A percentile compares a stretch with the other conserved stretches of the same genome.
These are phyloP conservation scores for Neogobius melanostomus DNA, from an alignment of 2,113 vertebrate species.

Conservation along the genomic window DNA sequence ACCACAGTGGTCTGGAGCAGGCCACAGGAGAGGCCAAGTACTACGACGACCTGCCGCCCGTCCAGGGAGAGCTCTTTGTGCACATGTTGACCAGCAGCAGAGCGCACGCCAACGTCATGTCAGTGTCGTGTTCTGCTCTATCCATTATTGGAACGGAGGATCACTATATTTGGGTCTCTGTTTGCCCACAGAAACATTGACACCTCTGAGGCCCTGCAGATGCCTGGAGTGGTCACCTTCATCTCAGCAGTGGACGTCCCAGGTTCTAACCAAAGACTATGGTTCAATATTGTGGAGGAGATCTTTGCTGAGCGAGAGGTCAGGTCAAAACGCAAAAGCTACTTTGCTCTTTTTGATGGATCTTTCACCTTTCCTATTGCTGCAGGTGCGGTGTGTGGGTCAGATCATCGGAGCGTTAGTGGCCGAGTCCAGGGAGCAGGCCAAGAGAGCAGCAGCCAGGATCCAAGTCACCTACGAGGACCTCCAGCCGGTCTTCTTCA, in stretches of 20 bases:
- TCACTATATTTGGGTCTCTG: background rate
- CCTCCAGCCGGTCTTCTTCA: conserved; percentile 2
- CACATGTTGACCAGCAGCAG: conserved; percentile 11
- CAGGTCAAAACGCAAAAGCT: background rate
- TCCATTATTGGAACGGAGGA: too few species aligned
- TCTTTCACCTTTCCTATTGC: too few species aligned
- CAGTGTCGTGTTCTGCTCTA: background rate
- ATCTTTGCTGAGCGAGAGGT: conserved; percentile 1
- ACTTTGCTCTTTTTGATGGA: too few species aligned
- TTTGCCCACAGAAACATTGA: conserved; percentile 4
- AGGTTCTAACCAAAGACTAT: conserved; percentile 1
- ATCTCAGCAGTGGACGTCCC: conserved; percentile 13
- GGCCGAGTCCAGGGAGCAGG: conserved; percentile 5
- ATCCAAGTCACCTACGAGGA: background rate
- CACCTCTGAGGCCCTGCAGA: background rate
- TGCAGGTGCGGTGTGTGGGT: conserved; percentile 5
- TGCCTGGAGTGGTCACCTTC: conserved; percentile 14
- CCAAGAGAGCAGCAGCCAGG: background rate
- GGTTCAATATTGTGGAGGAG: conserved; percentile 14
- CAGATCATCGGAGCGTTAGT: conserved; percentile 2
- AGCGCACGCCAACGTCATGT: conserved; percentile 10
- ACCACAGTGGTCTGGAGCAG: conserved; percentile 43
- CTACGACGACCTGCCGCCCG: conserved; percentile 4
- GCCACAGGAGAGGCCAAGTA: conserved; percentile 17
- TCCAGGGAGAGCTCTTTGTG: conserved; percentile 18